Evolutionary conservation across 2,113 vertebrate genomes (phyloP).

Genomic region (Ranitomeya variabilis): DNA sequence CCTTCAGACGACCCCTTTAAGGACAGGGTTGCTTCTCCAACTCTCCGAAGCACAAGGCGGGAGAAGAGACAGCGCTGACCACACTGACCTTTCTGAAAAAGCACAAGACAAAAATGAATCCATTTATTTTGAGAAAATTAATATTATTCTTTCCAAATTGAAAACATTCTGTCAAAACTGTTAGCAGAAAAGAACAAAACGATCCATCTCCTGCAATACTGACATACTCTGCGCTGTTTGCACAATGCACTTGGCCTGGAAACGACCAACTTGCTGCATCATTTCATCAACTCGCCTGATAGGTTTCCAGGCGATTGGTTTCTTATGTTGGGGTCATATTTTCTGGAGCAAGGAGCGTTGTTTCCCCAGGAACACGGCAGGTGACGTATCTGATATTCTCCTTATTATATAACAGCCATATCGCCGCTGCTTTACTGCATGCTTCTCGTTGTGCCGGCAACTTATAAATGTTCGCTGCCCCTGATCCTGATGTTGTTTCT

Average conservation of each 20-base stretch:
- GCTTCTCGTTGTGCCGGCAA: not conserved
- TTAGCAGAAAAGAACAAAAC: not conserved
- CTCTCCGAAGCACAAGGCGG: not conserved
- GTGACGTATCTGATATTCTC: not conserved
- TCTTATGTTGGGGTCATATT: not conserved
- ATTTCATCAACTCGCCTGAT: not conserved
- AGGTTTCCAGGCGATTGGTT: not conserved
- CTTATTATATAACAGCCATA: too few species aligned
- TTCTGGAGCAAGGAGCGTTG: not conserved
- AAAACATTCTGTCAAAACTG: slow-evolving; percentile 14
- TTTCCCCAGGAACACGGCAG: not conserved
- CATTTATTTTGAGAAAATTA: not conserved
- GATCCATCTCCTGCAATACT: not conserved
- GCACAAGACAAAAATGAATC: not conserved
- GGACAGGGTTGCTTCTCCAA: not conserved
- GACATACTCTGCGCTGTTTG: not conserved
- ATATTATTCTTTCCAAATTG: not conserved
- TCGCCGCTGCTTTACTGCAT: not conserved
- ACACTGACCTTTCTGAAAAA: not conserved
- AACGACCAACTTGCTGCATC: not conserved
- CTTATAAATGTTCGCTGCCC: slow-evolving; percentile 41
- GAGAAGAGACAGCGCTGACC: not conserved
- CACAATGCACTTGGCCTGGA: not conserved
- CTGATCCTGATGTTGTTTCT: not conserved
- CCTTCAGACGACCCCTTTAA: not conserved